Percentiles rank a stretch among this genome's conserved stretches.
Evolutionary conservation across 1,140 invertebrate species (phyloP).

Genomic region (Rhopalosiphum padi): DNA sequence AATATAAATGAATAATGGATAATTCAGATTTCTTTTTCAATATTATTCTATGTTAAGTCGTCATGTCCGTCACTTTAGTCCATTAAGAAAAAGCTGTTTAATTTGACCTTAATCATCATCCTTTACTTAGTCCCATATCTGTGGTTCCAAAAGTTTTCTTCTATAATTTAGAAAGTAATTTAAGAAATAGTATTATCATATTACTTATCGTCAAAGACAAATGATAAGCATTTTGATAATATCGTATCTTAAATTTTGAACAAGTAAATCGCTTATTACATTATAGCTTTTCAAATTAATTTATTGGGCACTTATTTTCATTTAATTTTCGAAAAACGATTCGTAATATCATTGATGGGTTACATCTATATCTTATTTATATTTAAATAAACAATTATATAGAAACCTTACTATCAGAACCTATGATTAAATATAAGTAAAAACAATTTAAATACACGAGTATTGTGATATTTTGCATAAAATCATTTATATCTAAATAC

Average conservation of each 20-base stretch:
- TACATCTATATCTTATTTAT: neutral
- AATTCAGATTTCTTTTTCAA: neutral
- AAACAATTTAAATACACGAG: neutral
- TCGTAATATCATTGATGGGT: neutral
- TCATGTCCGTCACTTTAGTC: neutral
- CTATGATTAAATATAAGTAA: neutral
- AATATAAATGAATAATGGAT: neutral
- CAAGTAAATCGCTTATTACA: neutral
- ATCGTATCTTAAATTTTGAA: neutral
- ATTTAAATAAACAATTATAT: neutral
- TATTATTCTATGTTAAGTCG: no score
- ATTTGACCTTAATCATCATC: no score
- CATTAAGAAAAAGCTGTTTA: neutral
- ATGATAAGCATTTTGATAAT: neutral
- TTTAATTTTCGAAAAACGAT: no score
- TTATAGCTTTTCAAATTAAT: neutral
- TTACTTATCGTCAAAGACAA: neutral
- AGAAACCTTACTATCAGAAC: neutral
- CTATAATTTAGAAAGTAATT: no score
- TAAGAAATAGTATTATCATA: neutral
- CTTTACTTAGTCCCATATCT: neutral
- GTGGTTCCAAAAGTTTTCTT: no score
- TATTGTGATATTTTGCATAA: neutral
- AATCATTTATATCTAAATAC: neutral
- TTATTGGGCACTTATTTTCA: neutral